Evolutionary conservation across 1,140 invertebrate species (phyloP).

Genomic region (Battus philenor): DNA sequence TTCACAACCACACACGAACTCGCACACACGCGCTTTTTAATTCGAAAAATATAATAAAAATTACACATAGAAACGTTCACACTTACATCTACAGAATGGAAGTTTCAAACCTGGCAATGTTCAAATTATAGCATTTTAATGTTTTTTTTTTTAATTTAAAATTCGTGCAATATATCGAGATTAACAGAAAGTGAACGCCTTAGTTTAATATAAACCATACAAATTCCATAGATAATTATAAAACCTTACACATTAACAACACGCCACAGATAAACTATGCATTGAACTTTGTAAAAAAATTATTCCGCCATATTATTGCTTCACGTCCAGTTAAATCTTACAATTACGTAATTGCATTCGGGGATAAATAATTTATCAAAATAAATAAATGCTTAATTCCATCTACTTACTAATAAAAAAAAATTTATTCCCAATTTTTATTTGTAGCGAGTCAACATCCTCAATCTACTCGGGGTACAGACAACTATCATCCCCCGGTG

Average conservation of each 20-base stretch:
- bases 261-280: constrained; percentile 3
- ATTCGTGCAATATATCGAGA: constrained; percentile 25
- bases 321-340: neutral
- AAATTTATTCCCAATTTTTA: neutral
- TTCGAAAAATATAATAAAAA: constrained; percentile 34
- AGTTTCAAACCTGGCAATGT: constrained; percentile 36
- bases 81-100: constrained; percentile 42
- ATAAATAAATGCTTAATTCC: constrained; percentile 17
- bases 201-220: constrained; percentile 15
- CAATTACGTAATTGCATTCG: constrained; percentile 16
- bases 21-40: neutral
- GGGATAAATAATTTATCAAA: constrained; percentile 17
- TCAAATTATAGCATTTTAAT: constrained; percentile 24
- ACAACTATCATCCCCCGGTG: too few relatives aligned
- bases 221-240: neutral
- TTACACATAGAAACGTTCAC: constrained; percentile 47
- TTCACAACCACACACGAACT: neutral
- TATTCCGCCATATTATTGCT: constrained; percentile 12
- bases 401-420: constrained; percentile 10
- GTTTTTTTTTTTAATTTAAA: neutral
- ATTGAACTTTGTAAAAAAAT: too few relatives aligned
- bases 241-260: neutral
- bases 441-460: too few relatives aligned
- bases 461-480: too few relatives aligned
- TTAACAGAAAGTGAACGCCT: neutral